Base-by-base conservation (phyloP, 2,888 invertebrate genomes). In the Abscondita cerata region DNA sequence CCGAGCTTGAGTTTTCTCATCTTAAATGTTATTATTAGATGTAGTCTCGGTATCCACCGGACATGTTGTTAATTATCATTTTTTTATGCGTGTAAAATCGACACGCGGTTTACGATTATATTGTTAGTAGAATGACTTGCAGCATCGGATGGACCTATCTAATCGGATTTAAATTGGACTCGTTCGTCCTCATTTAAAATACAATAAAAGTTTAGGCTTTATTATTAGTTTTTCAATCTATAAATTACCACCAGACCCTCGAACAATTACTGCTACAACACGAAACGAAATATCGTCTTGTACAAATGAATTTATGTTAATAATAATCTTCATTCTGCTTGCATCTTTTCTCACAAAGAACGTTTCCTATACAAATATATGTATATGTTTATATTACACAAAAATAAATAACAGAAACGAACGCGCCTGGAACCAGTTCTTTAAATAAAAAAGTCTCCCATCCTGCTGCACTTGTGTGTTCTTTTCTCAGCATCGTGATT, bases 301-400 rank as follows among this genome's bases (percentile, higher is more conserved):
- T 55, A 61, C 20, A 57, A 70, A 70, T 70, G 70, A 70, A 70
- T 71, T 71, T 71, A 71, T 70, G 60, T 66, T 67, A 66, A 36
- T 36, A 41, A 36, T 36, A 41, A 62, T 72, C 72, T 72, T 71
- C 64, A 68, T 71, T 69, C 65, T 67, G 67, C 70, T 69, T 54
- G 56, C 38, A 59, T 61, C 58, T 51, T 58, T 44, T 54, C 64
- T 65, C 59, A 71, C 70, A 71, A 69, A 69, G 66, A 64, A 70
- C 68, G 66, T 70, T 71, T 72, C 71, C 72, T 74, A 70, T 73
- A 72, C 68, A 73, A 71, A 70, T 71, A 68, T 68, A 71, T 71
- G 72, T 71, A 70, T 72, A 73, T 73, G 73, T 75, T 71, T 71
- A 74, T 74, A 72, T 74, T 73, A 75, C 74, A 73, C 72, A 69